Evolutionary conservation across 53 echinoderm and acorn worm species (phyloP).

Genomic region (Echinarachnius parma): DNA sequence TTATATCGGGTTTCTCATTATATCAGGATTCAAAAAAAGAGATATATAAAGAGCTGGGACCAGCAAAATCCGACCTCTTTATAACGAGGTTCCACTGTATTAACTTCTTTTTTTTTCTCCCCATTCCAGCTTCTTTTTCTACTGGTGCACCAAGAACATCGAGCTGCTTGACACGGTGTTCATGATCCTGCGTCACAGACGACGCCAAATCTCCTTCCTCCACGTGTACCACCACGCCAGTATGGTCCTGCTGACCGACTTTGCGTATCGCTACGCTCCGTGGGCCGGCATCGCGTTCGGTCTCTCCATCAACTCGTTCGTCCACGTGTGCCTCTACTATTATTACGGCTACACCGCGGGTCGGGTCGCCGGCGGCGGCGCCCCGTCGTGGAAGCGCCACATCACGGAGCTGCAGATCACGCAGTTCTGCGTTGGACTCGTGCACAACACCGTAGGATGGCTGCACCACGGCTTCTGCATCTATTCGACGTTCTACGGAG

Average conservation of each 20-base stretch:
- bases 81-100: too few species aligned
- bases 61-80: too few species aligned
- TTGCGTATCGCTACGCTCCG: conserved; percentile 72
- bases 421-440: conserved; percentile 80
- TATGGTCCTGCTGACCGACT: conserved; percentile 94
- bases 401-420: conserved; percentile 85
- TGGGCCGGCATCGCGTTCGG: conserved; percentile 90
- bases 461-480: conserved; percentile 76
- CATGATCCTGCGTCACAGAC: conserved; percentile 96
- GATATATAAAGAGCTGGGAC: too few species aligned
- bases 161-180: conserved; percentile 92
- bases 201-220: conserved; percentile 90
- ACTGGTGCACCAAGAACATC: conserved; percentile 77
- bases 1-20: too few species aligned
- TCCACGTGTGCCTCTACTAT: conserved; percentile 91
- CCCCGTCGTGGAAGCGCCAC: conserved; percentile 79
- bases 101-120: background rate
- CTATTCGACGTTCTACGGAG: conserved; percentile 73
- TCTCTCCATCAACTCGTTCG: conserved; percentile 77
- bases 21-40: too few species aligned
- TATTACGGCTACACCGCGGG: conserved; percentile 90
- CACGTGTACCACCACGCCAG: conserved; percentile 93
- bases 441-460: conserved; percentile 75
- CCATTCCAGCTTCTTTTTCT: conserved; percentile 61
- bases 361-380: conserved; percentile 37